Base-by-base conservation (phyloP, 2,888 invertebrate genomes). In the Byasa hedistus region DNA sequence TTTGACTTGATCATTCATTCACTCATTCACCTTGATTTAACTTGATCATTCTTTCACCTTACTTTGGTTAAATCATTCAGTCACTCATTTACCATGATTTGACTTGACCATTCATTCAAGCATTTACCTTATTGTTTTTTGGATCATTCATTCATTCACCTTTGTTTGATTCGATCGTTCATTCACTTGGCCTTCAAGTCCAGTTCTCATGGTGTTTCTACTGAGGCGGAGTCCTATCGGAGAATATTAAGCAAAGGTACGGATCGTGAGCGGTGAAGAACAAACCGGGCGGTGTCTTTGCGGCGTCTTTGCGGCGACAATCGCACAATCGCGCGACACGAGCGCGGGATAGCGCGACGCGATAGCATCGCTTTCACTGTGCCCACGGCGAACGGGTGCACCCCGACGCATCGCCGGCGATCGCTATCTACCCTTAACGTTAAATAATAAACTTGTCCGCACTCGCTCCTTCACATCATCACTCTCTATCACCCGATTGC, bases 211-310 rank as follows among this genome's bases (percentile, higher is more conserved):
- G 61, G 61, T 61, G 17, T 23, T 32, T 8, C 12, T 36, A 57
- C n/a, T 23, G 4, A 61, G 27, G 10, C 22, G 58, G 48, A 15
- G 59, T 63, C 59, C 64, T 64, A 67, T 67, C 67, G 19, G 64
- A 32, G 67, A 67, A 67, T 67, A 67, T 64, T 67, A 67, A 67
- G 60, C 67, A 39, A 56, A 61, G 32, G 60, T 54, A 63, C 22
- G 48, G 59, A 36, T 64, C 67, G 67, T 67, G 67, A 73, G 76
- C 82, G 83, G 84, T 73, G 70, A 71, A 64, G 65, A 66, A 72
- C 81, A 83, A 83, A 84, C 81, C 72, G 76, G 71, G 82, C 86
- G 86, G 86, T 75, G 72, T 74, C 82, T 86, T 86, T 86, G 77
- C 73, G 56, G 86, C 76, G 72, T 74, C 82, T 86, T 86, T 86